phyloP scores from a whole-genome alignment of 2,888 invertebrate species.

The Parnassius mnemosyne region DNA sequence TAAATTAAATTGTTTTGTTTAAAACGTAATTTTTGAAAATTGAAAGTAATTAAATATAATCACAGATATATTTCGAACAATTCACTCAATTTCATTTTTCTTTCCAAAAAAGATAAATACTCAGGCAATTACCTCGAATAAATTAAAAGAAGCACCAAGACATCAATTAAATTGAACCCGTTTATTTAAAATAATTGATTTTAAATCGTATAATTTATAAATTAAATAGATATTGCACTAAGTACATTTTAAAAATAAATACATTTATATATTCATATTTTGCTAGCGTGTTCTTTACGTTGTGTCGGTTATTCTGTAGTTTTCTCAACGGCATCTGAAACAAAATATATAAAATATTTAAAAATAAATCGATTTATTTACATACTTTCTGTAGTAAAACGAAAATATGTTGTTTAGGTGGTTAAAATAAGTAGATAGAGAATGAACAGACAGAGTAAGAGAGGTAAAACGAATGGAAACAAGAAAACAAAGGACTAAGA shows the following conservation, averaged over 20 bases:
- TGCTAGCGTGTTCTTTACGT: constrained; percentile 29
- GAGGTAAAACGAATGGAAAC: too few species aligned
- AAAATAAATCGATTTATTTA: not conserved
- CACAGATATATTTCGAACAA: not conserved
- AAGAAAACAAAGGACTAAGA: too few species aligned
- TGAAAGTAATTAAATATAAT: not conserved
- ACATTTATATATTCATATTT: constrained; percentile 36
- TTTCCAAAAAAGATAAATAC: constrained; percentile 18
- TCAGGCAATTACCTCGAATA: constrained; percentile 11
- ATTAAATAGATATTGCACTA: constrained; percentile 58
- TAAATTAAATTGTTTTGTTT: not conserved
- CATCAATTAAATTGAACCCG: constrained; percentile 45
- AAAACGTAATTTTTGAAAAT: not conserved
- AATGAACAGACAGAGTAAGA: too few species aligned
- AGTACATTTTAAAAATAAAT: constrained; percentile 43
- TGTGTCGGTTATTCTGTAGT: constrained; percentile 32
- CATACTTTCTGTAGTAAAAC: too few species aligned
- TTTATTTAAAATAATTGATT: constrained; percentile 40
- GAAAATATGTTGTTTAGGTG: too few species aligned
- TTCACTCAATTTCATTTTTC: not conserved
- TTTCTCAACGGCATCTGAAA: constrained; percentile 54
- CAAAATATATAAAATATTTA: constrained; percentile 22
- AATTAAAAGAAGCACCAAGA: constrained; percentile 35
- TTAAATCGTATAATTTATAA: constrained; percentile 37
- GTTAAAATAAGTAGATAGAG: too few species aligned